These are phyloP conservation scores for Campoplex capitator DNA, from an alignment of 2,888 invertebrate genomes.

Conservation along the genomic window DNA sequence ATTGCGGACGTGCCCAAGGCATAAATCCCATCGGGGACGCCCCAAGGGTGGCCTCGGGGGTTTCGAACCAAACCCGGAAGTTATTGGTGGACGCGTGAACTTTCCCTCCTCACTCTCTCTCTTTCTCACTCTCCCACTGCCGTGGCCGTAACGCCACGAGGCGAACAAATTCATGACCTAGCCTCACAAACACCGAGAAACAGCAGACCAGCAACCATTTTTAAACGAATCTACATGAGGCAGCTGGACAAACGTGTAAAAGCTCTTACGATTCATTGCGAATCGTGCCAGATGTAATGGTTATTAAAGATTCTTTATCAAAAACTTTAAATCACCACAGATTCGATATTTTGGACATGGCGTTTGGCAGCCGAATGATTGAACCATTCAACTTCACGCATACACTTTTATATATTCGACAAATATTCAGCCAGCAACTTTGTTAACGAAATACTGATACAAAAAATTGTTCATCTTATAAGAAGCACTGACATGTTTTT, in stretches of 20 bases:
- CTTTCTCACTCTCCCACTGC: background rate
- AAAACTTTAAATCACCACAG: background rate
- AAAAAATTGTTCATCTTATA: too few relatives aligned
- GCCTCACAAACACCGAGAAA: constrained; percentile 49
- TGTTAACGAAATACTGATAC: too few relatives aligned
- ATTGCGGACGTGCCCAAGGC: constrained; percentile 55
- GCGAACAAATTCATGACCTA: constrained; percentile 50
- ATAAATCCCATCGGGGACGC: constrained; percentile 55
- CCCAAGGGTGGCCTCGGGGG: constrained; percentile 35
- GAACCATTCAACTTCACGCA: background rate
- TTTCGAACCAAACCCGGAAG: constrained; percentile 51
- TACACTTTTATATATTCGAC: background rate
- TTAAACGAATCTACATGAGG: constrained; percentile 9
- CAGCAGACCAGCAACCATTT: constrained; percentile 10
- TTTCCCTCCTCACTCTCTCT: background rate
- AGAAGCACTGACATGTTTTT: too few relatives aligned
- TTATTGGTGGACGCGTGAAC: constrained; percentile 53
- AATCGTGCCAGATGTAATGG: background rate
- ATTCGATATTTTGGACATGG: background rate
- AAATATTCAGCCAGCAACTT: background rate
- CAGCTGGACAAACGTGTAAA: constrained; percentile 17
- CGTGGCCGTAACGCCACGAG: constrained; percentile 23
- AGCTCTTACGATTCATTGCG: background rate
- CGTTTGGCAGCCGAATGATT: background rate
- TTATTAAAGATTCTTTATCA: background rate